Percentiles rank a stretch among this genome's conserved stretches.
Evolutionary conservation across 2,113 vertebrate genomes (phyloP).

Genomic region (Vimba vimba): DNA sequence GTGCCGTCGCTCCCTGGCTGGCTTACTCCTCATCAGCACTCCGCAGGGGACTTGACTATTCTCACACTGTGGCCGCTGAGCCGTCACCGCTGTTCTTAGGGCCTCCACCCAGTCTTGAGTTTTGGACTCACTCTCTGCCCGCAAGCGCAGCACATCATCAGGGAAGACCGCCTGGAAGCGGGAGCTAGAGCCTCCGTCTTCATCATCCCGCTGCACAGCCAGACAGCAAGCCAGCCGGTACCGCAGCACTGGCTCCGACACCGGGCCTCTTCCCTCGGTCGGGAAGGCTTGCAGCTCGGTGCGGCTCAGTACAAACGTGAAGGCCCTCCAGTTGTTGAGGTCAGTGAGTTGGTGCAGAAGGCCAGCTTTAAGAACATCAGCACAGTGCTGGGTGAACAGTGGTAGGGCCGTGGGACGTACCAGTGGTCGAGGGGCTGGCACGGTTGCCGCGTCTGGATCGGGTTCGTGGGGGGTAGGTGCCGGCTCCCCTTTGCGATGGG

Average conservation of each 20-base stretch:
- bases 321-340: conserved; percentile 93
- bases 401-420: conserved; percentile 79
- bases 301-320: conserved; percentile 88
- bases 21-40: conserved; percentile 81
- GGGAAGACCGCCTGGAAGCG: conserved; percentile 88
- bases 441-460: conserved; percentile 37
- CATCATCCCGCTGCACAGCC: conserved; percentile 82
- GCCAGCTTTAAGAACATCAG: conserved; percentile 86
- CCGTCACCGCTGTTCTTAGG: conserved; percentile 78
- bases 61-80: conserved; percentile 65
- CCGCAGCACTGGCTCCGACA: conserved; percentile 84
- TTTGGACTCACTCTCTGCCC: conserved; percentile 83
- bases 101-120: conserved; percentile 91
- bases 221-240: conserved; percentile 83
- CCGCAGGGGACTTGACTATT: conserved; percentile 70
- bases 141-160: conserved; percentile 85
- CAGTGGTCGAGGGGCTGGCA: conserved; percentile 62
- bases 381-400: conserved; percentile 76
- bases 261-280: conserved; percentile 81
- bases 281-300: conserved; percentile 87
- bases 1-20: conserved; percentile 69
- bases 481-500: conserved; percentile 22
- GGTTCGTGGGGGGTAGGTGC: conserved; percentile 28
- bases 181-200: conserved; percentile 71
- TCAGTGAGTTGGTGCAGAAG: conserved; percentile 85